Conservation (phyloP, 2,797 vertebrate species). For the Scarus forsteni region DNA sequence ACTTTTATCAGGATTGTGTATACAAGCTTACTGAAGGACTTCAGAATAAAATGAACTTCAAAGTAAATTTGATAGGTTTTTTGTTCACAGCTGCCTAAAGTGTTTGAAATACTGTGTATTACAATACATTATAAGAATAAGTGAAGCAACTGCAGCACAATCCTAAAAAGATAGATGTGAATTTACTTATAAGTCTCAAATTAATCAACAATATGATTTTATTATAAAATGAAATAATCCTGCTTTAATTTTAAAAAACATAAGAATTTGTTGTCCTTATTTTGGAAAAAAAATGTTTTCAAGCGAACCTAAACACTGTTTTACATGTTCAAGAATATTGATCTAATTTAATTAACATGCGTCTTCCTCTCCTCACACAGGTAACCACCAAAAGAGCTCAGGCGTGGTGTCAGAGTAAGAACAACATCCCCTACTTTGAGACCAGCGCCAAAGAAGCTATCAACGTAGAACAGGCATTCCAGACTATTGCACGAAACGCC, state of each 20-base stretch:
- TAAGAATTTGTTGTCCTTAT: background rate
- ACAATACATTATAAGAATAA: too few relatives aligned
- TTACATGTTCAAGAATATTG: background rate
- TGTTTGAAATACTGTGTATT: too few relatives aligned
- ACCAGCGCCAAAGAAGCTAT: conserved; percentile 98
- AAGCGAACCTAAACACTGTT: background rate
- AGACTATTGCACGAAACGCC: conserved; percentile 96
- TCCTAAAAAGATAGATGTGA: too few relatives aligned
- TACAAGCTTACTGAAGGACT: background rate
- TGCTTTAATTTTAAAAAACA: background rate
- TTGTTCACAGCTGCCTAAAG: too few relatives aligned
- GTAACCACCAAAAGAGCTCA: conserved; percentile 95
- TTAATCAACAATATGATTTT: background rate
- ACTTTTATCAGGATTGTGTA: too few relatives aligned
- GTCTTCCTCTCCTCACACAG: conserved; percentile 65
- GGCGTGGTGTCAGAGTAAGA: conserved; percentile 98
- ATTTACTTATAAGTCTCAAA: too few relatives aligned
- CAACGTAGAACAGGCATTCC: conserved; percentile 97
- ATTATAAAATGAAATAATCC: background rate
- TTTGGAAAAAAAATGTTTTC: background rate
- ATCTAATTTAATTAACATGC: background rate
- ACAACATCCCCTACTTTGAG: conserved; percentile 97
- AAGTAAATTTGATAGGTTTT: background rate
- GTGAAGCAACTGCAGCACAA: too few relatives aligned
- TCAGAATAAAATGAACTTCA: background rate